Evolutionary conservation across 2,113 vertebrate species (phyloP).

Genomic region (Lasiurus cinereus): DNA sequence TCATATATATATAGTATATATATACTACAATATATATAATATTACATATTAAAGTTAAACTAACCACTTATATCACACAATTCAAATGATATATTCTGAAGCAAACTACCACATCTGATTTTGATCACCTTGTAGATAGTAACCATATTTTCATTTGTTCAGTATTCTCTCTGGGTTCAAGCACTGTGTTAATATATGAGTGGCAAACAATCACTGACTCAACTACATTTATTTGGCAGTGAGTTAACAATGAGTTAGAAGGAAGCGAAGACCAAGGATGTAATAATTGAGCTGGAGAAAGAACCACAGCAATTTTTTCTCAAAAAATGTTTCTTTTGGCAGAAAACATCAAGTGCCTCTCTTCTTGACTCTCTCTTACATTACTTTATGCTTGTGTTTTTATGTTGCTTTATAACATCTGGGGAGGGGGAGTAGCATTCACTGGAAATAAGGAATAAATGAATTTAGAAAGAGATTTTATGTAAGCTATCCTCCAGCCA

Average conservation of each 20-base stretch:
- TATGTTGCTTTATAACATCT: neutral
- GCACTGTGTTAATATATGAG: neutral
- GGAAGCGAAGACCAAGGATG: neutral
- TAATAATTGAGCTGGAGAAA: neutral
- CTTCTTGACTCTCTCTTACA: neutral
- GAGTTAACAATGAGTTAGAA: neutral
- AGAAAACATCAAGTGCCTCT: neutral
- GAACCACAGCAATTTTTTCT: neutral
- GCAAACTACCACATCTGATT: neutral
- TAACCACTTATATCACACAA: neutral
- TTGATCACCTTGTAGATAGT: neutral
- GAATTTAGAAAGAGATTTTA: neutral
- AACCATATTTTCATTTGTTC: neutral
- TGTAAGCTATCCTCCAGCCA: neutral
- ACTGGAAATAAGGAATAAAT: neutral
- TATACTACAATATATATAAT: neutral
- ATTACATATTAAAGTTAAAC: conserved; percentile 9
- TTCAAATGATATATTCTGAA: conserved; percentile 46
- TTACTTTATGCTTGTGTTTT: neutral
- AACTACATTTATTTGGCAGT: neutral
- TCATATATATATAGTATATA: neutral
- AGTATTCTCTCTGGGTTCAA: neutral
- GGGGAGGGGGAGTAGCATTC: neutral
- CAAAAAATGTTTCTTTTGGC: neutral
- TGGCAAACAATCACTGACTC: neutral